Conservation (phyloP, 2,113 vertebrate species). For the Cacatua alba region DNA sequence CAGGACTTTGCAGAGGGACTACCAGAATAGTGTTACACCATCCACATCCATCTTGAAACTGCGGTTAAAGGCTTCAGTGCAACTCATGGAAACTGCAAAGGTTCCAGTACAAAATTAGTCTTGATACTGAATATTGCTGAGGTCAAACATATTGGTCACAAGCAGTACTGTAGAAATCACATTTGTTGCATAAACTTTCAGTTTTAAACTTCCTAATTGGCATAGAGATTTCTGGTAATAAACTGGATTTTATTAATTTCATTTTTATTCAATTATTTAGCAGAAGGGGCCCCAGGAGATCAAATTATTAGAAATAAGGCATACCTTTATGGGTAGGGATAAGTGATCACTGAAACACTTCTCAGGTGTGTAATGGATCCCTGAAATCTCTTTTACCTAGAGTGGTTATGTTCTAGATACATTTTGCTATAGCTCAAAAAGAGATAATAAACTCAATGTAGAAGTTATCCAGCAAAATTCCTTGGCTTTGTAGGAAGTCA, state of each 20-base stretch:
- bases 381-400: neutral
- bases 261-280: neutral
- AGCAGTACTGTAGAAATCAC: neutral
- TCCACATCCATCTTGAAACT: neutral
- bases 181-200: neutral
- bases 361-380: neutral
- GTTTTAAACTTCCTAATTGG: neutral
- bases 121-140: neutral
- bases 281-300: neutral
- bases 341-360: neutral
- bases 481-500: neutral
- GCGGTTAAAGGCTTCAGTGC: neutral
- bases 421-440: neutral
- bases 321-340: neutral
- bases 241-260: neutral
- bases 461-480: neutral
- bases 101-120: neutral
- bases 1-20: neutral
- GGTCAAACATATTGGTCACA: neutral
- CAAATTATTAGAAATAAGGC: neutral
- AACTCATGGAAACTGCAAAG: neutral
- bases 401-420: neutral
- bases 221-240: neutral
- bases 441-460: neutral
- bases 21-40: neutral